These are phyloP conservation scores for Drosophila nr. fundita DNA, from an alignment of 2,888 invertebrate species.

Conservation along the genomic window DNA sequence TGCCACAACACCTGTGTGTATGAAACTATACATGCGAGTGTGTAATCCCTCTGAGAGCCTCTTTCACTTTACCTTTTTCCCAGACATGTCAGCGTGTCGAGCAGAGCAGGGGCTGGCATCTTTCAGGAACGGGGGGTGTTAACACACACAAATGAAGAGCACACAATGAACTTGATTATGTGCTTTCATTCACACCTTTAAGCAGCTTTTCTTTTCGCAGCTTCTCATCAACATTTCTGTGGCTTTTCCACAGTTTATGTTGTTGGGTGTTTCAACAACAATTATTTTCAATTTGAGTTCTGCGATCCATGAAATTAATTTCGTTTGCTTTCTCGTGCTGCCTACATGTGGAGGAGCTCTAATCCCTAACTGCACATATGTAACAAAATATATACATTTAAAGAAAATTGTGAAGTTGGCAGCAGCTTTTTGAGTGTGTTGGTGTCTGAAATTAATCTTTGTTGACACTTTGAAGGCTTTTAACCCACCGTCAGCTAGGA, in stretches of 20 bases:
- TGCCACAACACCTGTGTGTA: not conserved
- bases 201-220: conserved; percentile 31
- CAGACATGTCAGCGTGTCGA: conserved; percentile 4
- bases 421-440: conserved; percentile 29
- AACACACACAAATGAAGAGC: conserved; percentile 17
- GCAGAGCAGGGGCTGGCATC: not conserved
- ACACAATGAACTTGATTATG: conserved; percentile 33
- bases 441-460: conserved; percentile 52
- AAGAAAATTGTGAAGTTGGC: conserved; percentile 9
- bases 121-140: not conserved
- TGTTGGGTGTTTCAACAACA: conserved; percentile 53
- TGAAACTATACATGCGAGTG: not conserved
- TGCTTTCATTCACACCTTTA: conserved; percentile 41
- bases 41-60: conserved; percentile 32
- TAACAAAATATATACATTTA: not conserved
- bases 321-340: conserved; percentile 50
- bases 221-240: conserved; percentile 30
- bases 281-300: conserved; percentile 76
- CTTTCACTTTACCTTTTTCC: conserved; percentile 10
- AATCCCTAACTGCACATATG: conserved; percentile 27
- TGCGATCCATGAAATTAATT: conserved; percentile 78
- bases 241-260: conserved; percentile 17
- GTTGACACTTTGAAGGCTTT: conserved; percentile 51
- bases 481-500: conserved; percentile 15
- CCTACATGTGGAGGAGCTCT: conserved; percentile 23